Conservation (phyloP, 2,113 vertebrate species). For the Nestor notabilis region DNA sequence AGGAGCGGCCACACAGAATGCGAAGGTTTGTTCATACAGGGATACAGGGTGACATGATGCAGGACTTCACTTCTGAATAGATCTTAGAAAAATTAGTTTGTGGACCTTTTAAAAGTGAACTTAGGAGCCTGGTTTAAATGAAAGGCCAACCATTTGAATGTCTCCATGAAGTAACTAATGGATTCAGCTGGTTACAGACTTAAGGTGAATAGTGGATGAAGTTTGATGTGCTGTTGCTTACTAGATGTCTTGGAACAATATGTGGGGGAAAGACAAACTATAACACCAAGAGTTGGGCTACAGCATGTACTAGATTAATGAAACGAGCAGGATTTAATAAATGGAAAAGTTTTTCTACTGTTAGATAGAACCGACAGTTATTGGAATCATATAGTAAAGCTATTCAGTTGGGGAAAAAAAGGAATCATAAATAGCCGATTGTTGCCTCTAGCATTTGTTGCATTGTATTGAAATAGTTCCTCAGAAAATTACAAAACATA, state of each 20-base stretch:
- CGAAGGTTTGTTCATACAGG: not conserved
- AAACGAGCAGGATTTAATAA: slow-evolving; percentile 47
- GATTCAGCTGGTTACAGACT: not conserved
- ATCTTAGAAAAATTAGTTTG: not conserved
- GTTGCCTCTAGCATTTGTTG: slow-evolving; percentile 56
- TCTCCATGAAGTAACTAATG: not conserved
- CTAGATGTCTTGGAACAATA: not conserved
- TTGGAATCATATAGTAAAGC: slow-evolving; percentile 34
- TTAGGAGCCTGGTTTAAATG: not conserved
- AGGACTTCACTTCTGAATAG: not conserved
- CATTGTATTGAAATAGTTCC: slow-evolving; percentile 15
- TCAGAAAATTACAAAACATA: slow-evolving; percentile 55
- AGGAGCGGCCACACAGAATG: not conserved
- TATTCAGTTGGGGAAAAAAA: slow-evolving; percentile 3
- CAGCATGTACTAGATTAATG: not conserved
- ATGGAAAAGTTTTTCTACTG: not conserved
- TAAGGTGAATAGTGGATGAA: not conserved
- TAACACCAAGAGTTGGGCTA: not conserved
- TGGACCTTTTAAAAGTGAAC: not conserved
- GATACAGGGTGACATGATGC: not conserved
- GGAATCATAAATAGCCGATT: slow-evolving; percentile 2
- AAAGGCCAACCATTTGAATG: not conserved
- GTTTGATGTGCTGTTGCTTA: not conserved
- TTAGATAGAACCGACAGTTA: slow-evolving; percentile 13
- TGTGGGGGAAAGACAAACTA: not conserved